Evolutionary conservation across 2,797 vertebrate species (phyloP), one percentile per base, ranked within the genome.

Genomic region (Choloepus didactylus): DNA sequence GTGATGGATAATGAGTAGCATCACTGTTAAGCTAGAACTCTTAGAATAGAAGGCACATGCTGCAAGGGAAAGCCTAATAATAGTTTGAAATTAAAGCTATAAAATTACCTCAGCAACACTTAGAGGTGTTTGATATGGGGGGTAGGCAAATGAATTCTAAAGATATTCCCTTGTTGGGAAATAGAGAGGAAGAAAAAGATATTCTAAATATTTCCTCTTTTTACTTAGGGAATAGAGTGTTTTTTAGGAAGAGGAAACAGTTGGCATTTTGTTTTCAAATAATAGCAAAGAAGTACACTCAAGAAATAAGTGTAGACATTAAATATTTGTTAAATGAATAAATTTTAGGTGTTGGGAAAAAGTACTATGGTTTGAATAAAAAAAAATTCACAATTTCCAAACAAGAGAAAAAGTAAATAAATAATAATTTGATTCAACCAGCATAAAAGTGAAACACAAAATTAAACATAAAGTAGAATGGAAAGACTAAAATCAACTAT

Each of bases 291-390:
- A 44, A 31, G 46, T 49, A 10, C 46, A 49, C 6, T 77, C 19
- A 23, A 85, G 35, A 83, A 31, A 15, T 82, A 83, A 77, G 29
- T 12, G 14, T 29, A 73, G 87, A 15, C 25, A 60, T 54, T 51
- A 86, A 83, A 60, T 46, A 92, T 59, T 73, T 91, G 82, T 73
- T 73, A 41, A 96, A 38, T 62, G 16, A 87, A 64, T 89, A 87
- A 67, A 72, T 83, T 56, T 9, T 27, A 85, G 25, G 8, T 88
- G 19, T 21, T 91, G 38, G 83, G 66, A 95, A 81, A 90, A 92
- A 64, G 60, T n/a, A 49, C 6, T 27, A 59, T 27, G 31, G 66
- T 18, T 69, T 79, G 76, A 87, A 59, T 1, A 83, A 21, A 89
- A 79, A 73, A 49, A 35, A 35, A 35, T 75, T 87, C 49, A 38